Base-by-base conservation (phyloP, 35 echinoderm and acorn worm species). In the Anneissia japonica region DNA sequence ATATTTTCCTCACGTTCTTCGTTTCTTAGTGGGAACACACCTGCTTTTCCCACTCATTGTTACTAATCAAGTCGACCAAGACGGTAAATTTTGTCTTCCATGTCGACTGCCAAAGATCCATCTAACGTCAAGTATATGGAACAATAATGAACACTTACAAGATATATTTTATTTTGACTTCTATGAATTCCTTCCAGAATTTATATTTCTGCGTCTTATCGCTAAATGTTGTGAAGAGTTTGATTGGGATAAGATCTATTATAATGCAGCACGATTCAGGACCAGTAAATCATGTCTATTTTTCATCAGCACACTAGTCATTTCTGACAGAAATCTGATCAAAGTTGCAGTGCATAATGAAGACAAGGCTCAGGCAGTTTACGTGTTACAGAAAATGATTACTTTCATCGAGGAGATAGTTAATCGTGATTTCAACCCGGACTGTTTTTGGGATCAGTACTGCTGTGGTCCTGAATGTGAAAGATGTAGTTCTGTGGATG, bases 81-180 rank as follows among this genome's bases (percentile, higher is more conserved):
- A n/a, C 46, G 23, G 16, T 81, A 39, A 26, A 39, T 81, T 21
- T 36, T 81, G 2, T 40, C 79, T 36, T 36, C 79, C 79, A 81
- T 81, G 79, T 36, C 46, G 79, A 36, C 79, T 81, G 36, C 36
- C 26, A 39, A 34, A 5, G 30, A 36, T 4, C 2, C 36, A 39
- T 36, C 38, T 5, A 11, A 26, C 21, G 46, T 29, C 3, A 26
- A 81, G n/a, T 81, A 39, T 37, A 39, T 36, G 79, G 36, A 81
- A 37, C 21, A 36, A 31, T 0, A 35, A n/a, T 29, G 30, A n/a
- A n/a, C n/a, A n/a, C 17, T 39, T 39, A 23, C 51, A 85, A 5
- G 84, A 85, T 32, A 38, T 85, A 35, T 85, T 56, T 35, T 85
- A 85, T 37, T 85, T 85, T 74, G 84, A 85, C 56, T 85, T 85